Evolutionary conservation across 2,113 vertebrate genomes (phyloP).

Genomic region (Ranitomeya imitator): DNA sequence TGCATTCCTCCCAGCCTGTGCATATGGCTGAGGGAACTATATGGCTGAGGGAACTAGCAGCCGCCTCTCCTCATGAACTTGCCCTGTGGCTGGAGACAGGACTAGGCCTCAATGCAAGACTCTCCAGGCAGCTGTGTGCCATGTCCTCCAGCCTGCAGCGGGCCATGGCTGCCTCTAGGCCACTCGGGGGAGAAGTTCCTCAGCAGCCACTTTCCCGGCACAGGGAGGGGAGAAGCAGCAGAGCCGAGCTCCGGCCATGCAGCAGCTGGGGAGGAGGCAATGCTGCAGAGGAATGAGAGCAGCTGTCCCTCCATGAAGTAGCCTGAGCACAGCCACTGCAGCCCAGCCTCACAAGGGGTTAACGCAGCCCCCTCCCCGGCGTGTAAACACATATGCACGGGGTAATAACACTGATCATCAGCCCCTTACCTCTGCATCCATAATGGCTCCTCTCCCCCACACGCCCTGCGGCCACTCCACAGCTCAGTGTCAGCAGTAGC

Average conservation of each 20-base stretch:
- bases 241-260: neutral
- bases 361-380: neutral
- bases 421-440: neutral
- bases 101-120: constrained; percentile 25
- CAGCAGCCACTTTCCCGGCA: constrained; percentile 48
- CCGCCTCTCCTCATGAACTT: neutral
- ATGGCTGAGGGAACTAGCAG: neutral
- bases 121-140: neutral
- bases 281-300: neutral
- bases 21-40: neutral
- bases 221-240: constrained; percentile 19
- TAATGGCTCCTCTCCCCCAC: neutral
- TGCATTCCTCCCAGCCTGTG: neutral
- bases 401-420: neutral
- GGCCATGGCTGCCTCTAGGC: constrained; percentile 31
- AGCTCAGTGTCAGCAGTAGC: constrained; percentile 4
- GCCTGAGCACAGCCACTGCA: neutral
- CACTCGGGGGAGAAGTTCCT: constrained; percentile 25
- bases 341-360: neutral
- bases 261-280: constrained; percentile 19
- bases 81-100: neutral
- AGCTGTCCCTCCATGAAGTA: neutral
- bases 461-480: constrained; percentile 10
- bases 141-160: neutral
- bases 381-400: neutral